phyloP scores from a whole-genome alignment of 2,888 invertebrate genomes.

The Chrysotoxum bicinctum region DNA sequence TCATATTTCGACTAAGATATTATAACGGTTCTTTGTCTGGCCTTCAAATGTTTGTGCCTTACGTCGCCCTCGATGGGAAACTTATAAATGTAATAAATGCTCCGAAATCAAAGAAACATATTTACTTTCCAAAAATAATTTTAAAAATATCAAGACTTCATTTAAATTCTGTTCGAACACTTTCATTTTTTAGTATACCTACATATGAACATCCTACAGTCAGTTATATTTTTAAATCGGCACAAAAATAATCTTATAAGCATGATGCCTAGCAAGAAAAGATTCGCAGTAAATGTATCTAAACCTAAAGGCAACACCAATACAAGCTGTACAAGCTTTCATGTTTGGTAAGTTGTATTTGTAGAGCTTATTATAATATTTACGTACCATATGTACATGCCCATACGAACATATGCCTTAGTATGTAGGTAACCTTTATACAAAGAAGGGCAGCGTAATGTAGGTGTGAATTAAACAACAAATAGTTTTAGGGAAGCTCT shows the following conservation, averaged over 20 bases:
- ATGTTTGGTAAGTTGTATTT: constrained; percentile 37
- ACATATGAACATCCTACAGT: neutral
- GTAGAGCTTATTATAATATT: constrained; percentile 19
- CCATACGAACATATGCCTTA: neutral
- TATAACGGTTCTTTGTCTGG: no score
- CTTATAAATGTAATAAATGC: no score
- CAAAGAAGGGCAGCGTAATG: neutral
- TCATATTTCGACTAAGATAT: no score
- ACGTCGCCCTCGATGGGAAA: no score
- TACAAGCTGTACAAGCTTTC: neutral
- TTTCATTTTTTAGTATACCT: neutral
- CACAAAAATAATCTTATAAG: neutral
- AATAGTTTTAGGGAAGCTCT: constrained; percentile 73
- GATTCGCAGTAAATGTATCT: neutral
- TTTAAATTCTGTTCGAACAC: no score
- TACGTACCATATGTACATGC: neutral
- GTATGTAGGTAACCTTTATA: neutral
- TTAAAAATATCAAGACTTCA: no score
- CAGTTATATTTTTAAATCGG: neutral
- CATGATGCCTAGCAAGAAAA: constrained; percentile 35
- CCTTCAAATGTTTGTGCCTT: no score
- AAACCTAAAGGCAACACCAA: neutral
- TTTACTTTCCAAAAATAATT: no score
- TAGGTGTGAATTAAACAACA: neutral
- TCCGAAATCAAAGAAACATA: no score